Conservation (phyloP, 2,888 invertebrate genomes). For the Tipula helvola region DNA sequence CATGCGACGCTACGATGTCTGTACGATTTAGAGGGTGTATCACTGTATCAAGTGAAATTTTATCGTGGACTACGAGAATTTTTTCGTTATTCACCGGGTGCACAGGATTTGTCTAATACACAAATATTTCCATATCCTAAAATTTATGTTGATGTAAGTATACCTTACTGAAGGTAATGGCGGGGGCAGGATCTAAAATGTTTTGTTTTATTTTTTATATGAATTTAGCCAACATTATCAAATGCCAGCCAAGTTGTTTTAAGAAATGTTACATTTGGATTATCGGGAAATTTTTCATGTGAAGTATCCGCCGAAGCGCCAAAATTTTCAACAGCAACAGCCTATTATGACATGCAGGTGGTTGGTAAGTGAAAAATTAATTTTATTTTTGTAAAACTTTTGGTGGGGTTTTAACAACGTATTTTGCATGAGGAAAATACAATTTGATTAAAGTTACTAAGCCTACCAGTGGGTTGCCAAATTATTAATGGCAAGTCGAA, state of each 20-base stretch:
- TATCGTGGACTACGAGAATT: conserved; percentile 74
- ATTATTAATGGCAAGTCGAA: no score
- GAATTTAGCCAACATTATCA: conserved; percentile 48
- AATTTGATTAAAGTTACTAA: no score
- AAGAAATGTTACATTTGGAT: conserved; percentile 51
- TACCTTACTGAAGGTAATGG: neutral
- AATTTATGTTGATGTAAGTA: conserved; percentile 72
- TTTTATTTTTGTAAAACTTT: neutral
- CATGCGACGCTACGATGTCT: conserved; percentile 58
- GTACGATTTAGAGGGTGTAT: conserved; percentile 63
- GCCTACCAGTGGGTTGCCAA: no score
- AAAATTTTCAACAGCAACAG: conserved; percentile 53
- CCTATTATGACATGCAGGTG: conserved; percentile 53
- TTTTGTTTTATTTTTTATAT: conserved; percentile 20
- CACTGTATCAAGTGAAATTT: conserved; percentile 77
- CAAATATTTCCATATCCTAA: conserved; percentile 63
- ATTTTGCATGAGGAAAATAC: no score
- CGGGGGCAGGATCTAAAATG: neutral
- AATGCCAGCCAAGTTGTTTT: conserved; percentile 63
- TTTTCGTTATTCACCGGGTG: conserved; percentile 64
- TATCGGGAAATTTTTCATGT: conserved; percentile 67
- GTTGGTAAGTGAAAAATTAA: conserved; percentile 47
- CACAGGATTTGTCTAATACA: conserved; percentile 48
- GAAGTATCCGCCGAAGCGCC: conserved; percentile 66
- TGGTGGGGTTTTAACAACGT: no score